phyloP scores from a whole-genome alignment of 2,113 vertebrate genomes.

The Hymenochirus boettgeri region DNA sequence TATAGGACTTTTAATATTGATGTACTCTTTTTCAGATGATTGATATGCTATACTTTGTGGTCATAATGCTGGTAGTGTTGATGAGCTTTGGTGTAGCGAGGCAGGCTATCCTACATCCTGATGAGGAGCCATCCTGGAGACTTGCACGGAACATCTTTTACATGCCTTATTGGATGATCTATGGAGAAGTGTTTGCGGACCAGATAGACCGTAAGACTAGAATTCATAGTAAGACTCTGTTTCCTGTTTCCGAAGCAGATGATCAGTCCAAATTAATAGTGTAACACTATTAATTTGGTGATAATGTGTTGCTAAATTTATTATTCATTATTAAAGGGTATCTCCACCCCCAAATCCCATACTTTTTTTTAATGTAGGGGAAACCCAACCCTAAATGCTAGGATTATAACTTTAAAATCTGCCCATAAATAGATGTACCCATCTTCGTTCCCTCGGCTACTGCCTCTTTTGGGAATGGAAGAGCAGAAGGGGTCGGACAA shows the following conservation, averaged over 20 bases:
- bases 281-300: constrained; percentile 52
- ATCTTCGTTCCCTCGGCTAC: no score
- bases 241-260: constrained; percentile 88
- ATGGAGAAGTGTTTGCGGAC: constrained; percentile 98
- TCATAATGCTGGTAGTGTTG: constrained; percentile 96
- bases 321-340: no score
- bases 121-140: constrained; percentile 95
- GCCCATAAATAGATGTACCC: no score
- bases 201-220: constrained; percentile 99
- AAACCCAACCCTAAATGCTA: no score
- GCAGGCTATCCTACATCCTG: constrained; percentile 94
- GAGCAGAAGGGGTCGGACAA: no score
- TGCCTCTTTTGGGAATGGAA: no score
- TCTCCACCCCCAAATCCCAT: no score
- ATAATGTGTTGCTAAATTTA: constrained; percentile 14
- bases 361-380: no score
- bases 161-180: constrained; percentile 99
- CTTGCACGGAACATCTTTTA: constrained; percentile 98
- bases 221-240: constrained; percentile 99
- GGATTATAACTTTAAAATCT: no score
- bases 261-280: constrained; percentile 65
- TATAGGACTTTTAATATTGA: neutral
- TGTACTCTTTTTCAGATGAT: constrained; percentile 77
- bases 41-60: constrained; percentile 98
- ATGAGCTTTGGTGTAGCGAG: constrained; percentile 97